Base-by-base conservation (phyloP, 2,888 invertebrate genomes). In the Capitulum mitella region DNA sequence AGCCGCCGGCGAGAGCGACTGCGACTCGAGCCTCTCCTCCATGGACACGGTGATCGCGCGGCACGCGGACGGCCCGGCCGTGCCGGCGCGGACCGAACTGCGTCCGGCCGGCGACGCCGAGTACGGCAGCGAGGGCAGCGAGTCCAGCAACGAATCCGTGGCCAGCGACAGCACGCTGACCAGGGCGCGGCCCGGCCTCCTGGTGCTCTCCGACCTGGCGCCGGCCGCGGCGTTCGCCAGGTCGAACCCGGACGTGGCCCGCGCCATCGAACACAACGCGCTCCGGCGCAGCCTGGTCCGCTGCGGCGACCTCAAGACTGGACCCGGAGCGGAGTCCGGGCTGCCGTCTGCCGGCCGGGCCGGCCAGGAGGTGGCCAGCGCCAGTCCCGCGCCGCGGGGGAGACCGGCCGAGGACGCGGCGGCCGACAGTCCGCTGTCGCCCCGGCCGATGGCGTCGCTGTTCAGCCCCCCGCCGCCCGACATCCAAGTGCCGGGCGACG, bases 181-280 rank as follows among this genome's bases (percentile, higher is more conserved):
- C 75, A 80, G 26, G 80, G 80, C 29, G 77, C 79, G 29, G 64
- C 78, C 37, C 19, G 5, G 64, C 12, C 58, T 8, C 12, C 75
- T 80, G 32, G 80, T 80, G 74, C 79, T 80, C 37, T 51, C 81
- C 14, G 81, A 81, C 58, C 78, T 81, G 19, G 81, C 81, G n/a
- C 80, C 80, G 32, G 70, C 40, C 26, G 80, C 80, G 16, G 80
- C 80, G 0, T 79, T 81, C 40, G 80, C 80, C 32, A 83, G 80
- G 82, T 84, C 82, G 70, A 85, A 84, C 80, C 84, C 84, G 22
- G 83, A 85, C 78, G 91, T 91, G 80, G 89, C 92, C 26, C 88
- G 92, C 76, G 93, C 93, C 54, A 94, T 94, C 80, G 94, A 94
- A 83, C 88, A 93, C 75, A 94, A 94, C 84, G 93, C 94, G 0